These are phyloP conservation scores for Poecilia latipinna DNA, from an alignment of 2,113 vertebrate species.

Conservation along the genomic window DNA sequence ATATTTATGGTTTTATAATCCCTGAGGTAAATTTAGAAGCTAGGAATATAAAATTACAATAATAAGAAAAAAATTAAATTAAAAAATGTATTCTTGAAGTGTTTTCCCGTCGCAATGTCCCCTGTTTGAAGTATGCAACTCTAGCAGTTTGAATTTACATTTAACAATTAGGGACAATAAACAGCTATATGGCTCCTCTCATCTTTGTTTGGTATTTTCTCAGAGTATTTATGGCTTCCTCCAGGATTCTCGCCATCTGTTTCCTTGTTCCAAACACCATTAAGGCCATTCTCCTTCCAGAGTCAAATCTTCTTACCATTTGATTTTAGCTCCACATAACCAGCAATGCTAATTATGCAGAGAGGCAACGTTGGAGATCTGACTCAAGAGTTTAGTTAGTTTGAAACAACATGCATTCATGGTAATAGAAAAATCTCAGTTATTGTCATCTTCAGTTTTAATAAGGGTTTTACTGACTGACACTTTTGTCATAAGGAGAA, in stretches of 20 bases:
- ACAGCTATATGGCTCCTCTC: not conserved
- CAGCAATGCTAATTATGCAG: not conserved
- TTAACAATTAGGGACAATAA: conserved; percentile 18
- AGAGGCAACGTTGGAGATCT: conserved; percentile 12
- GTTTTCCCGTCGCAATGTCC: not conserved
- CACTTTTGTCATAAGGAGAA: too few species aligned
- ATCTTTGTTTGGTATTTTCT: conserved; percentile 27
- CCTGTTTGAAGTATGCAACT: not conserved
- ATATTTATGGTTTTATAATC: not conserved
- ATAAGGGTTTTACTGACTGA: too few species aligned
- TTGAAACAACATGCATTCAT: not conserved
- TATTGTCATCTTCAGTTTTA: not conserved
- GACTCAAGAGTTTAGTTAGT: not conserved
- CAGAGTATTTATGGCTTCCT: conserved; percentile 13
- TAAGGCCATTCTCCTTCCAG: conserved; percentile 34
- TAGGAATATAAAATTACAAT: not conserved
- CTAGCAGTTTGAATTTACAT: not conserved
- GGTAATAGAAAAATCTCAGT: not conserved
- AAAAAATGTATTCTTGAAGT: not conserved
- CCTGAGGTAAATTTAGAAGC: not conserved
- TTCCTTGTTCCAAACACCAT: conserved; percentile 42
- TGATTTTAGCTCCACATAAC: conserved; percentile 22
- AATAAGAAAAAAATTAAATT: too few species aligned
- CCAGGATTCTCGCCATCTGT: conserved; percentile 46
- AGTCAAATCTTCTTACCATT: conserved; percentile 4